Evolutionary conservation across 2,888 invertebrate species (phyloP).

Genomic region (Rhamphomyia laevipes): DNA sequence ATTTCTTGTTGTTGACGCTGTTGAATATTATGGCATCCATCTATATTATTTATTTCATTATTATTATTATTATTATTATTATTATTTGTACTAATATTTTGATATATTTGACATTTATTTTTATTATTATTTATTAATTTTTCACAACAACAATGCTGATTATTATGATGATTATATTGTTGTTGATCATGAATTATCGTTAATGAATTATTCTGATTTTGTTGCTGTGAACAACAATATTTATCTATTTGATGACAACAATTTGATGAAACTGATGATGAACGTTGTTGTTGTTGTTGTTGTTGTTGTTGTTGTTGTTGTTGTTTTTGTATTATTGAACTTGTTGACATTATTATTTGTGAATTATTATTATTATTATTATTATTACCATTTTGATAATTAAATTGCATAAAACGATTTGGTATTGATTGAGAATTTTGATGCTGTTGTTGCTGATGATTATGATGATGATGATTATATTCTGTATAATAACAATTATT

Average conservation of each 20-base stretch:
- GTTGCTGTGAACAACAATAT: slow-evolving; percentile 13
- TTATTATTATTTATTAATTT: not conserved
- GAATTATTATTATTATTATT: not conserved
- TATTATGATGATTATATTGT: slow-evolving; percentile 7
- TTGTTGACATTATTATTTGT: no score
- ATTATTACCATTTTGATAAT: not conserved
- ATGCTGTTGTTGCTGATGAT: no score
- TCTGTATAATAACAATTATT: no score
- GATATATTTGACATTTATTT: not conserved
- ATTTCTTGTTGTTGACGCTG: slow-evolving; percentile 32
- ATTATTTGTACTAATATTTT: not conserved
- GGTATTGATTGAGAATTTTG: not conserved
- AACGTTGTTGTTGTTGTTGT: not conserved
- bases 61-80: no score
- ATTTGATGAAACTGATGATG: slow-evolving; percentile 12
- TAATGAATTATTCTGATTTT: not conserved
- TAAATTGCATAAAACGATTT: not conserved
- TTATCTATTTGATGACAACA: slow-evolving; percentile 17
- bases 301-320: no score
- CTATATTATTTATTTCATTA: no score
- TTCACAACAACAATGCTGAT: not conserved
- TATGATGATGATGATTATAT: no score
- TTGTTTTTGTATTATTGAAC: not conserved
- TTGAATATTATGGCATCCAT: not conserved
- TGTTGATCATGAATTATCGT: slow-evolving; percentile 5